Percentiles rank a stretch among this genome's conserved stretches.
Evolutionary conservation across 2,797 vertebrate genomes (phyloP).

Genomic region (Sebastes itinus): DNA sequence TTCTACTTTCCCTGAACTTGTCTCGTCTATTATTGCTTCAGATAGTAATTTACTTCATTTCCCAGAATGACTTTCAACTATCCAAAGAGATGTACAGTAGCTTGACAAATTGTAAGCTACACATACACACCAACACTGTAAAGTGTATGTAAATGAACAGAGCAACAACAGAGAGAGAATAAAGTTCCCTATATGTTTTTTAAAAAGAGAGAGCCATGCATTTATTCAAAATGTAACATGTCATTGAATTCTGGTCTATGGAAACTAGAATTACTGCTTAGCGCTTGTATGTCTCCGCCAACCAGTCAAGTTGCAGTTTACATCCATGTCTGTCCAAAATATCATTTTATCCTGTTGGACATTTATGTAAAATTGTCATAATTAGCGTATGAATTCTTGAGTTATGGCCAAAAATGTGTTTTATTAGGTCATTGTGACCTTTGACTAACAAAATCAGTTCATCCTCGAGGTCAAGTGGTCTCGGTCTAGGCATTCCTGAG

Average conservation of each 20-base stretch:
- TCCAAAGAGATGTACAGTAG: background rate
- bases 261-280: too few species aligned
- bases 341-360: too few species aligned
- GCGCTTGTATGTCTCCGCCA: too few species aligned
- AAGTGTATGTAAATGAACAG: background rate
- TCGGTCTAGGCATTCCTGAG: too few species aligned
- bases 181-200: background rate
- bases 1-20: background rate
- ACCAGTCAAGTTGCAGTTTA: too few species aligned
- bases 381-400: too few species aligned
- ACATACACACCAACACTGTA: background rate
- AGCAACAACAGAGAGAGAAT: background rate
- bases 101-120: background rate
- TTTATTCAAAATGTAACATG: background rate
- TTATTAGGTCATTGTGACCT: too few species aligned
- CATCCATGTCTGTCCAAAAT: too few species aligned
- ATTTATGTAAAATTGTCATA: too few species aligned
- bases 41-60: background rate
- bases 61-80: background rate
- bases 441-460: too few species aligned
- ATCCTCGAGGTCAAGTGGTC: too few species aligned
- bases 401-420: too few species aligned
- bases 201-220: background rate
- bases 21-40: background rate
- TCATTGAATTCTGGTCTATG: background rate